phyloP scores from a whole-genome alignment of 2,888 invertebrate genomes.

The Neoscelio sp. region DNA sequence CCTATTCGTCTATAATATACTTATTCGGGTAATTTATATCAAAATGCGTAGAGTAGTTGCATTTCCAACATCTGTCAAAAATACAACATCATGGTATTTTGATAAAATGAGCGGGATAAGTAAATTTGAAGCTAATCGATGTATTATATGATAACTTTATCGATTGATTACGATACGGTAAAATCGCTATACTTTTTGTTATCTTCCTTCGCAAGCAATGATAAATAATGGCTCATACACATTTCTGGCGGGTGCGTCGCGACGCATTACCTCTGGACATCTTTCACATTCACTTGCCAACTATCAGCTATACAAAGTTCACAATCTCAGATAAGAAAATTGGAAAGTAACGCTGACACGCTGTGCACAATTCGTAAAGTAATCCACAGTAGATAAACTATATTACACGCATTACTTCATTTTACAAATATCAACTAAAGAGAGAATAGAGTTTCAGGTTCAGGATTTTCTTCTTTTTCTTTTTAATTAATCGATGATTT shows the following conservation, averaged over 20 bases:
- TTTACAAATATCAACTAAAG: conserved; percentile 22
- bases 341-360: conserved; percentile 23
- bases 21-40: conserved; percentile 51
- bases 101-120: conserved; percentile 52
- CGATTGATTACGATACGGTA: conserved; percentile 63
- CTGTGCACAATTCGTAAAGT: conserved; percentile 35
- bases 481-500: neutral
- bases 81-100: neutral
- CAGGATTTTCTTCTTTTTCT: neutral
- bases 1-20: conserved; percentile 53
- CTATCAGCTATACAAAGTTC: conserved; percentile 47
- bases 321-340: conserved; percentile 30
- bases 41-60: too few relatives aligned
- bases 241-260: conserved; percentile 67
- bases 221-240: conserved; percentile 66
- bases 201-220: conserved; percentile 64
- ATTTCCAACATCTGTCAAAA: too few relatives aligned
- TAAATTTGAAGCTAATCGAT: conserved; percentile 57
- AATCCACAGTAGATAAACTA: conserved; percentile 49
- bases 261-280: conserved; percentile 64
- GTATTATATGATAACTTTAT: conserved; percentile 65
- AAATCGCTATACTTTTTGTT: conserved; percentile 54
- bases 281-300: conserved; percentile 42
- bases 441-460: conserved; percentile 22
- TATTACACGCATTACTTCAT: conserved; percentile 49